Evolutionary conservation across 1,140 invertebrate species (phyloP).

Genomic region (Nomia melanderi): DNA sequence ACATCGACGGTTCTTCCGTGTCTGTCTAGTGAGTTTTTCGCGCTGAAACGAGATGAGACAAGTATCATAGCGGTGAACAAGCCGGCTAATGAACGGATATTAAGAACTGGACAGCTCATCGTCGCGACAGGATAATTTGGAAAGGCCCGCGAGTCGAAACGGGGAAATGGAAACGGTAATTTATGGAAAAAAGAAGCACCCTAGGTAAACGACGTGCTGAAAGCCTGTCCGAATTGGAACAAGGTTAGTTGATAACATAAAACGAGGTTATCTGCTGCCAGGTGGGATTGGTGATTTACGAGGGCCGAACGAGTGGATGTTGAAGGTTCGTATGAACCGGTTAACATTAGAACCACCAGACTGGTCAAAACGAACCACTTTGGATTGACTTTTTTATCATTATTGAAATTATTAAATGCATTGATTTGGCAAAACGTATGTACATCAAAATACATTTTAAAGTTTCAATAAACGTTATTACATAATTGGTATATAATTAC

Average conservation of each 20-base stretch:
- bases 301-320: too few species aligned
- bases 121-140: not conserved
- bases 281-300: slow-evolving; percentile 35
- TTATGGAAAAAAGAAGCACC: not conserved
- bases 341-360: too few species aligned
- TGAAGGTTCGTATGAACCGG: too few species aligned
- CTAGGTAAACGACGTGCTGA: not conserved
- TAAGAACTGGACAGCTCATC: not conserved
- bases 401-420: too few species aligned
- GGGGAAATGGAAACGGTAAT: not conserved
- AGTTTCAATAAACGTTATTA: too few species aligned
- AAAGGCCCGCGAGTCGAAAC: not conserved
- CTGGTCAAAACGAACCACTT: too few species aligned
- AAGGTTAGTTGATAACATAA: slow-evolving; percentile 46
- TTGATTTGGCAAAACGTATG: too few species aligned
- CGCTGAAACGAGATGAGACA: not conserved
- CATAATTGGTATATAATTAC: too few species aligned
- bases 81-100: not conserved
- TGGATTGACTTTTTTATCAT: too few species aligned
- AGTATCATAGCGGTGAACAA: not conserved
- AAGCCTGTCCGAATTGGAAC: slow-evolving; percentile 28
- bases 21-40: not conserved
- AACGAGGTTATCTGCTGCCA: slow-evolving; percentile 31
- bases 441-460: too few species aligned
- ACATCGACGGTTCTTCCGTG: not conserved